Base-by-base conservation (phyloP, 2,113 vertebrate genomes). In the Amphiprion ocellaris region DNA sequence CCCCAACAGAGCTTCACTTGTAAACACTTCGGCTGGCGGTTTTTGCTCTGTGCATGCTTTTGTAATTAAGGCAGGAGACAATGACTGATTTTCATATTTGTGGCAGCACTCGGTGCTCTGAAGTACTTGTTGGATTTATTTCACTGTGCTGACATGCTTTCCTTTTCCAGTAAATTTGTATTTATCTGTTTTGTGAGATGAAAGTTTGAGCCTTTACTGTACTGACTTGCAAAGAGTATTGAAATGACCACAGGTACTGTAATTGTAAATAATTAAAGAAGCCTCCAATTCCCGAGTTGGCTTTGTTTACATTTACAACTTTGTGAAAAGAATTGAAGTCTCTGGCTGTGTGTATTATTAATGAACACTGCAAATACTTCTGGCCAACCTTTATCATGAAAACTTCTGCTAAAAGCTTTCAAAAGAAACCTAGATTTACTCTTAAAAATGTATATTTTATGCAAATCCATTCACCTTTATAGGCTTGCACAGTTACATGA, bases 51-150 rank as follows among this genome's bases (percentile, higher is more conserved):
- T 70, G 59, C 23, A 11, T 16, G 49, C 26, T 72, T 74, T 65
- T 65, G 56, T 65, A 62, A 69, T 80, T 62, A 69, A 74, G 5
- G 53, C 61, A 49, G 71, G 30, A 64, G 71, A 77, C 64, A 50
- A 33, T 49, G 69, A 61, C 16, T 55, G 55, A 66, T 81, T 69
- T 73, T 49, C 63, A 69, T 69, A 46, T 49, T 19, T 60, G 4
- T 46, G 62, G 17, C 14, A 41, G 50, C 26, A 26, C 26, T 26
- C 26, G 26, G 26, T 26, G 26, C 28, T 1, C 10, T 0, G 49
- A 14, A 67, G 39, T 59, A 65, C 47, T 16, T 23, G 1, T 10
- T 7, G 21, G 37, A 66, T 86, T 76, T 50, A 58, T 71, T 58
- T 59, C 11, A 21, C 23, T 4, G 7, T 53, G 69, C 66, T 21